Conservation (phyloP, 2,797 vertebrate genomes). For the Todus mexicanus region DNA sequence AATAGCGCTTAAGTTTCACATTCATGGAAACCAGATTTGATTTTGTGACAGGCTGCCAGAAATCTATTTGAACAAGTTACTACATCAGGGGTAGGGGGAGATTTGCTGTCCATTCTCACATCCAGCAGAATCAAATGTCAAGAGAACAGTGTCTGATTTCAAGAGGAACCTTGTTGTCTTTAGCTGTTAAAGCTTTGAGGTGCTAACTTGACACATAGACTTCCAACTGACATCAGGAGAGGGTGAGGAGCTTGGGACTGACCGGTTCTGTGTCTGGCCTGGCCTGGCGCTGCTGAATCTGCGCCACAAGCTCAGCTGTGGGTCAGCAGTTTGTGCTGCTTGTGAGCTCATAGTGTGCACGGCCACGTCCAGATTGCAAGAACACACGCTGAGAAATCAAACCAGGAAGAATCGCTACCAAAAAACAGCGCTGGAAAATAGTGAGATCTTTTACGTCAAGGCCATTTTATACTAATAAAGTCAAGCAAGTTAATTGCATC, state of each 20-base stretch:
- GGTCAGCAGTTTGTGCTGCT: background rate
- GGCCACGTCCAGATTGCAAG: fast-evolving
- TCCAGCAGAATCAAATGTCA: background rate
- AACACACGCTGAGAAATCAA: background rate
- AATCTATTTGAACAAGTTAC: background rate
- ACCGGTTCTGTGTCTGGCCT: background rate
- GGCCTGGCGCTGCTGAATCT: background rate
- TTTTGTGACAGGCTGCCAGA: background rate
- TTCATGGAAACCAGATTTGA: background rate
- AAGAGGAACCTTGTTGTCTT: background rate
- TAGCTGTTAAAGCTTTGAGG: background rate
- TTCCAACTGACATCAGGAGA: background rate
- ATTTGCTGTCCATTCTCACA: background rate
- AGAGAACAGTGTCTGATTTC: background rate
- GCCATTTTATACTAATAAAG: background rate
- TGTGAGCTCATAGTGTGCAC: fast-evolving
- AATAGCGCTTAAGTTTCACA: background rate
- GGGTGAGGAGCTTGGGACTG: background rate
- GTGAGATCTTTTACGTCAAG: background rate
- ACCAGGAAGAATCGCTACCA: background rate
- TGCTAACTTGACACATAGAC: background rate
- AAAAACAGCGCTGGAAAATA: background rate
- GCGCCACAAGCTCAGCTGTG: background rate
- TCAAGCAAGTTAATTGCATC: background rate
- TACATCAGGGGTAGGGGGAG: background rate